Evolutionary conservation across 2,888 invertebrate genomes (phyloP).

Genomic region (Leptura quadrifasciata): DNA sequence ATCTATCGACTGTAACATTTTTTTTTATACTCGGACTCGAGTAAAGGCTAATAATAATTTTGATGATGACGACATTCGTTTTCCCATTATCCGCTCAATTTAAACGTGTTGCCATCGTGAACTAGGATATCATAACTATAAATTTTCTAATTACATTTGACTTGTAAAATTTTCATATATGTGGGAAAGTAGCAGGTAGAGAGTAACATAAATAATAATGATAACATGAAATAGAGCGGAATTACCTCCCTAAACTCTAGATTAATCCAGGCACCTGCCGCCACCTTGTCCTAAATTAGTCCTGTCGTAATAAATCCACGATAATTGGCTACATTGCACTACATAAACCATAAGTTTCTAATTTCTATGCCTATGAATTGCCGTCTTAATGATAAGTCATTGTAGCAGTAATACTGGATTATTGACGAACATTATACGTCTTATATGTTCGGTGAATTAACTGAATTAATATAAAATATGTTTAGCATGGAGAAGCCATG

Average conservation of each 20-base stretch:
- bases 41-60: no score
- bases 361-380: conserved; percentile 64
- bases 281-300: conserved; percentile 71
- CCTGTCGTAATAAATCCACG: conserved; percentile 72
- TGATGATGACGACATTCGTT: no score
- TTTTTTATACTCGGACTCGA: no score
- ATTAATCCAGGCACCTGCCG: conserved; percentile 71
- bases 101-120: neutral
- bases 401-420: conserved; percentile 21
- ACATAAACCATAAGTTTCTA: conserved; percentile 70
- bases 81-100: no score
- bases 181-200: conserved; percentile 40
- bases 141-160: neutral
- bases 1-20: no score
- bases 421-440: neutral
- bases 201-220: conserved; percentile 61
- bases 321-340: conserved; percentile 71
- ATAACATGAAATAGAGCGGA: conserved; percentile 61
- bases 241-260: conserved; percentile 67
- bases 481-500: no score
- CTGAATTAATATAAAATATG: no score
- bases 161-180: conserved; percentile 25
- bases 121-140: neutral
- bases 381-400: conserved; percentile 44
- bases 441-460: neutral